A percentile compares a stretch with the other conserved stretches of the same genome.
Evolutionary conservation across 1,140 invertebrate genomes (phyloP).

Genomic region (Wiebesia pumilae): DNA sequence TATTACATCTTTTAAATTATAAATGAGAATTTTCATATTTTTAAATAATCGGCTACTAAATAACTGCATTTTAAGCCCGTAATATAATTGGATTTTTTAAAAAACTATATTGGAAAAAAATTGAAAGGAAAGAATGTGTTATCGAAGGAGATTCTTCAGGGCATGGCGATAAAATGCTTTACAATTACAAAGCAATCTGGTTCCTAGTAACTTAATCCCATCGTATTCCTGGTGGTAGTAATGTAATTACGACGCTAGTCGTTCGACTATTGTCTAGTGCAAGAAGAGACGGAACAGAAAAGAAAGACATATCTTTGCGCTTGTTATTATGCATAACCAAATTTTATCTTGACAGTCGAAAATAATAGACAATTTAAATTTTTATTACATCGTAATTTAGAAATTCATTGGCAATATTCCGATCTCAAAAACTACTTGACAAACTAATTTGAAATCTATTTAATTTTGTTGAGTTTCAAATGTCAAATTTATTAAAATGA

Average conservation of each 20-base stretch:
- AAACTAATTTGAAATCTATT: background rate
- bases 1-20: too few species aligned
- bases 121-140: slow-evolving; percentile 36
- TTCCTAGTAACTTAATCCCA: slow-evolving; percentile 51
- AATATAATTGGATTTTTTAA: background rate
- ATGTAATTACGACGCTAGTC: slow-evolving; percentile 43
- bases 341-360: background rate
- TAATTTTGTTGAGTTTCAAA: background rate
- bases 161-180: slow-evolving; percentile 41
- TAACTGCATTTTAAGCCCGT: background rate
- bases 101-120: slow-evolving; percentile 7
- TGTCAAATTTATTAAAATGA: background rate
- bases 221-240: slow-evolving; percentile 46
- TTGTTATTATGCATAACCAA: background rate
- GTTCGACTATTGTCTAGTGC: background rate
- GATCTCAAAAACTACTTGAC: background rate
- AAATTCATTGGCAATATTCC: background rate
- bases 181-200: slow-evolving; percentile 57
- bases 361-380: background rate
- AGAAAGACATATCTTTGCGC: slow-evolving; percentile 26
- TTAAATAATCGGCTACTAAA: background rate
- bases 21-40: too few species aligned
- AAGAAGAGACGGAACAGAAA: slow-evolving; percentile 11
- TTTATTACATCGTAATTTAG: background rate
- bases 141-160: slow-evolving; percentile 24